Evolutionary conservation across 2,113 vertebrate species (phyloP).

Genomic region (Thalassarche chlororhynchos): DNA sequence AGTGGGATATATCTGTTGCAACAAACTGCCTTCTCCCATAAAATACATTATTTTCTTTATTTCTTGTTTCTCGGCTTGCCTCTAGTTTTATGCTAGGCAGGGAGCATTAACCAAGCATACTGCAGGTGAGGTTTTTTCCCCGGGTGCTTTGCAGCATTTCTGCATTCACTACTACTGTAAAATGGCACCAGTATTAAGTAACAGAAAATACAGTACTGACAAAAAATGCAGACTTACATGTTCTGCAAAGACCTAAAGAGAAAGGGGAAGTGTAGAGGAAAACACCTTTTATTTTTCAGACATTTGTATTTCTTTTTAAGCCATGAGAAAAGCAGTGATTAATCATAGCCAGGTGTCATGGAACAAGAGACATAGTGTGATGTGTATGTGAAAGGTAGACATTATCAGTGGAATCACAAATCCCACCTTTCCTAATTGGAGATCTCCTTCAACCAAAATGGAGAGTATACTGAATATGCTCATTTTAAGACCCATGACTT

Average conservation of each 20-base stretch:
- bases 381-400: neutral
- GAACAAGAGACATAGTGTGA: neutral
- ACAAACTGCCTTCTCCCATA: neutral
- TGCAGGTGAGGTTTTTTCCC: neutral
- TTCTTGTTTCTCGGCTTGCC: neutral
- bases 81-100: neutral
- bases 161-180: neutral
- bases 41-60: neutral
- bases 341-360: neutral
- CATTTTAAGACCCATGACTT: neutral
- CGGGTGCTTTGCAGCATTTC: neutral
- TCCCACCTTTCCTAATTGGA: conserved; percentile 22
- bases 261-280: neutral
- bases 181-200: neutral
- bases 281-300: neutral
- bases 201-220: neutral
- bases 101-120: neutral
- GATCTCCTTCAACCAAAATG: neutral
- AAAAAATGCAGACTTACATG: neutral
- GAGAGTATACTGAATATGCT: neutral
- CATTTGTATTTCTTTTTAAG: neutral
- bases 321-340: neutral
- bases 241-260: neutral
- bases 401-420: neutral
- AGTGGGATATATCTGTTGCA: neutral